These are phyloP conservation scores for Mus musculus DNA, from an alignment of 2,113 vertebrate genomes.

Conservation along the genomic window GRCm39 chr14:61501001-61501500, in stretches of 20 bases:
- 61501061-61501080: too few relatives aligned
- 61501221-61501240: neutral
- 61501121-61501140: too few relatives aligned
- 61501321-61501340: neutral
- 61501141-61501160: too few relatives aligned
- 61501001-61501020: too few relatives aligned
- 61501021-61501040: too few relatives aligned
- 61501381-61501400: neutral
- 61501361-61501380: neutral
- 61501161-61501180: too few relatives aligned
- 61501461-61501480: neutral
- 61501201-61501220: neutral
- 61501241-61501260: neutral
- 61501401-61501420: neutral
- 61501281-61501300: neutral
- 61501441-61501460: neutral
- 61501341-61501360: neutral
- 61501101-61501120: too few relatives aligned
- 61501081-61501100: too few relatives aligned
- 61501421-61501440: neutral
- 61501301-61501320: neutral
- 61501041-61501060: too few relatives aligned
- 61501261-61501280: neutral
- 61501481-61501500: neutral
- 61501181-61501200: too few relatives aligned